phyloP scores from a whole-genome alignment of 2,797 vertebrate species.

The Malurus leucopterus region DNA sequence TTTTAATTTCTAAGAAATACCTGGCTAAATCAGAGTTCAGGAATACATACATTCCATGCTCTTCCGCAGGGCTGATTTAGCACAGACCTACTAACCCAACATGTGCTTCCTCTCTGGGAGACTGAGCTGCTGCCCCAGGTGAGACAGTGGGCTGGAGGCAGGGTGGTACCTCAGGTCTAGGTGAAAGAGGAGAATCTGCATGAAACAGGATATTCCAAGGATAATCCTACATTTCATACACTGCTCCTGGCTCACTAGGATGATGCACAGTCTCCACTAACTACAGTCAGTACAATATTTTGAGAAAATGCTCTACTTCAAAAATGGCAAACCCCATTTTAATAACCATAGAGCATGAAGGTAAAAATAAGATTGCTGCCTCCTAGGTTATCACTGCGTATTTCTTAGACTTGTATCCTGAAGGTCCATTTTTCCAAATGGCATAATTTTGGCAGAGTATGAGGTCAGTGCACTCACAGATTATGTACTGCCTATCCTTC shows the following conservation, averaged over 20 bases:
- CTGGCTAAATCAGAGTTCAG: background rate
- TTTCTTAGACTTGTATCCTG: background rate
- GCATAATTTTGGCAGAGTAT: background rate
- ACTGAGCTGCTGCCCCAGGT: background rate
- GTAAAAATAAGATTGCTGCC: background rate
- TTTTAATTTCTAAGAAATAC: conserved; percentile 22
- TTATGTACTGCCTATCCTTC: background rate
- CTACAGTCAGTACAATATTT: fast-evolving
- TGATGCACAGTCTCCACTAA: background rate
- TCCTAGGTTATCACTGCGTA: background rate
- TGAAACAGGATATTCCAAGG: background rate
- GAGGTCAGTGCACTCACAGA: background rate
- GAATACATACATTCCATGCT: background rate
- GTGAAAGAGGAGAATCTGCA: background rate
- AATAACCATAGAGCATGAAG: background rate
- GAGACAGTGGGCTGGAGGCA: background rate
- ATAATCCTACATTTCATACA: background rate
- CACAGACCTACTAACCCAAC: background rate
- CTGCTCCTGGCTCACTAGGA: background rate
- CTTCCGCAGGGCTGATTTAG: background rate
- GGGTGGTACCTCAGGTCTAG: background rate
- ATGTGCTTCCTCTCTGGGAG: background rate
- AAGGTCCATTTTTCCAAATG: background rate
- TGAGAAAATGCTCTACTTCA: background rate
- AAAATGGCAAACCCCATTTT: background rate